Evolutionary conservation across 2,888 invertebrate genomes (phyloP).

Genomic region (Fissipunctia ypsillon): DNA sequence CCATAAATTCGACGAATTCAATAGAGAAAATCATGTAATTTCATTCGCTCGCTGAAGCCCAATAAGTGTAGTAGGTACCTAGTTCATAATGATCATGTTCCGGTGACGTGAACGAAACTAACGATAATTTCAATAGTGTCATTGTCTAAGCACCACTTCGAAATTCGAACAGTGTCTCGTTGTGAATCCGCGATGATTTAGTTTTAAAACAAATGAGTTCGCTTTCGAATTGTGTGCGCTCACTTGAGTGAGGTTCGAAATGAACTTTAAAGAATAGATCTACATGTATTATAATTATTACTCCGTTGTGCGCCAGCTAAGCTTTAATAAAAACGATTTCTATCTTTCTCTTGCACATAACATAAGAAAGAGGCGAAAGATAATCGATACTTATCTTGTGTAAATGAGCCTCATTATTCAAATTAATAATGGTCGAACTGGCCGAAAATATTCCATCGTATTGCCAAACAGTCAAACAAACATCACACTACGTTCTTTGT

Average conservation of each 20-base stretch:
- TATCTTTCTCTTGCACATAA: background rate
- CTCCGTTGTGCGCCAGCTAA: background rate
- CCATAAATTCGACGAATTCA: background rate
- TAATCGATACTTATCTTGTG: background rate
- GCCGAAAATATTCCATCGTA: conserved; percentile 14
- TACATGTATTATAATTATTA: background rate
- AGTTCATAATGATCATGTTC: background rate
- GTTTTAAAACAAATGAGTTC: background rate
- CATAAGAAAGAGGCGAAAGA: background rate
- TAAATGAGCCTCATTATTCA: background rate
- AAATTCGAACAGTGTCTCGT: background rate
- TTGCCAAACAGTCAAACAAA: conserved; percentile 21
- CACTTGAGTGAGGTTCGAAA: background rate
- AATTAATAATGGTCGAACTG: background rate
- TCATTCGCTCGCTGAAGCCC: background rate
- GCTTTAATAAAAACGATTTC: background rate
- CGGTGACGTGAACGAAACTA: background rate
- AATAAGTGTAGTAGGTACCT: background rate
- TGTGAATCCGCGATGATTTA: background rate
- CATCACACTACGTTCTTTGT: conserved; percentile 34
- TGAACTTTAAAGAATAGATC: background rate
- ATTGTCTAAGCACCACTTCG: background rate
- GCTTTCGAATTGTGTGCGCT: background rate
- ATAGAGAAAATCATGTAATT: background rate
- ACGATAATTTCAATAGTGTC: background rate